Percentiles rank a stretch among this genome's conserved stretches.
These are phyloP conservation scores for Zaprionus ghesquierei DNA, from an alignment of 1,140 invertebrate species.

Conservation along the genomic window DNA sequence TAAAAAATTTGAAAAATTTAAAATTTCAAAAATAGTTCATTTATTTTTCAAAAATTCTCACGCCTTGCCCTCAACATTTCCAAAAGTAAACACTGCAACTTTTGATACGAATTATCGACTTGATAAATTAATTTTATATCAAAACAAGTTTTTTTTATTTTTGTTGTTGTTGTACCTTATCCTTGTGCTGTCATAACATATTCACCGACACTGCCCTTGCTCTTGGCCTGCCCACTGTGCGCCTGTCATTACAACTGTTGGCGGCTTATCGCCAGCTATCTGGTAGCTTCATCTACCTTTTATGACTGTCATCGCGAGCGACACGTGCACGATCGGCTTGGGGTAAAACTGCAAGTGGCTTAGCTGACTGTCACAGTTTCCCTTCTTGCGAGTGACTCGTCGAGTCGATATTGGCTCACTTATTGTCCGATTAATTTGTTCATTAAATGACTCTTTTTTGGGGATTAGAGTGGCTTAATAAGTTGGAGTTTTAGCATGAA, in stretches of 20 bases:
- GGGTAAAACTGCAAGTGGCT: neutral
- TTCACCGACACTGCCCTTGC: neutral
- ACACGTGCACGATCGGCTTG: neutral
- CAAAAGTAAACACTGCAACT: neutral
- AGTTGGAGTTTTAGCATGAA: too few relatives aligned
- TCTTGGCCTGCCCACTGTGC: neutral
- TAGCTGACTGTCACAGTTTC: too few relatives aligned
- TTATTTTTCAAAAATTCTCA: neutral
- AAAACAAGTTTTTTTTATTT: neutral
- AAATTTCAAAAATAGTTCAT: too few relatives aligned
- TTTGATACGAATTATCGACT: neutral
- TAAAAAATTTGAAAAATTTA: neutral
- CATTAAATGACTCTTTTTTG: neutral
- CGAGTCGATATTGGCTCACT: neutral
- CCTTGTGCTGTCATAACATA: neutral
- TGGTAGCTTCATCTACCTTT: neutral
- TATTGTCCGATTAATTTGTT: neutral
- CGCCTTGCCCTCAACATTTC: neutral
- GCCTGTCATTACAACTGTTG: neutral
- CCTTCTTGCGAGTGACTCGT: too few relatives aligned
- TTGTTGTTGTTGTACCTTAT: neutral
- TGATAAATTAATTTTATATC: neutral
- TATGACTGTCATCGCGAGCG: neutral
- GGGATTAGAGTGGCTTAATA: too few relatives aligned
- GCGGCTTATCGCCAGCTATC: neutral